Evolutionary conservation across 2,113 vertebrate genomes (phyloP), one percentile per base, ranked within the genome.

Genomic region (Sitta europaea): DNA sequence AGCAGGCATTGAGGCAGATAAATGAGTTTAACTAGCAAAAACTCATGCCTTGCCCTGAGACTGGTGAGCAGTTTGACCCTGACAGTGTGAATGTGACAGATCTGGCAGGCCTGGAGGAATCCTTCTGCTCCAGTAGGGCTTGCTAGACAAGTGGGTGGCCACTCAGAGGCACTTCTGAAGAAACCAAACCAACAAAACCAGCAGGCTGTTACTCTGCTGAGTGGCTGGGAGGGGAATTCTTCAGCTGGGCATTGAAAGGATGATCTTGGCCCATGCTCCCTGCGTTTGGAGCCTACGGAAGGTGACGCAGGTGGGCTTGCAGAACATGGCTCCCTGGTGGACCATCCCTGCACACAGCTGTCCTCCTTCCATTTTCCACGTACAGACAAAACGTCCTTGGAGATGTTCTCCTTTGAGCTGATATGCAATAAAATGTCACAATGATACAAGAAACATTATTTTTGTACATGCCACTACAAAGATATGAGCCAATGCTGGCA

Each of bases 121-220:
- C 25, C 54, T 12, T 57, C 20, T 1, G 1, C 35, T 23, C 40
- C 2, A 0, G 25, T 3, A 21, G 0, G 1, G n/a, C 22, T 47
- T 38, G 25, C 53, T 13, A 29, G 65, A 61, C 12, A 7, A 1
- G 21, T 25, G 53, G 24, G 42, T 19, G 36, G 62, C 31, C n/a
- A 5, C 45, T 57, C 58, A 88, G 36, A 67, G 45, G 9, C 35
- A 13, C 23, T 40, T 36, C 63, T 83, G 75, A 65, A 83, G 58
- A 47, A 63, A 29, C 9, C 13, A 40, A 82, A 47, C 33, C 38
- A 78, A 28, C 31, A 78, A 82, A 50, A 55, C 29, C n/a, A 65
- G 54, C 38, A 83, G 17, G 58, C 61, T 54, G 27, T 6, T 20
- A 12, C 17, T 72, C 36, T 51, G n/a, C 40, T 27, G 22, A 14